A percentile compares a stretch with the other conserved stretches of the same genome.
Evolutionary conservation across 2,888 invertebrate species (phyloP).

Genomic region (Frankliniella fusca): DNA sequence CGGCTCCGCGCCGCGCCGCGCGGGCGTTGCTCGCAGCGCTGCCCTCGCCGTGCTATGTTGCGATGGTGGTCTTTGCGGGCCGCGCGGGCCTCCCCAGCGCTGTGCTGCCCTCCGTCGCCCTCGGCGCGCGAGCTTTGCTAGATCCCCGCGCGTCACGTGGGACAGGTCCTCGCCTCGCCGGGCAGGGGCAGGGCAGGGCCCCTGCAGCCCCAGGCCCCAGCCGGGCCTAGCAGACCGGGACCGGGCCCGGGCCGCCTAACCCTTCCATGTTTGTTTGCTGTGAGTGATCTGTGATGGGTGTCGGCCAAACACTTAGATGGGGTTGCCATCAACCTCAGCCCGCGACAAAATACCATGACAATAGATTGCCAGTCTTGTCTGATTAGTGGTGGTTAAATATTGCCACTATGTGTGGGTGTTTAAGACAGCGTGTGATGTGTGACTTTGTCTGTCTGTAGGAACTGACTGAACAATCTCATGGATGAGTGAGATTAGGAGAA

Average conservation of each 20-base stretch:
- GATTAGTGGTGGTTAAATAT: background rate
- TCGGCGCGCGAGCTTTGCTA: background rate
- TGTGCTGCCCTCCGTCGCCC: background rate
- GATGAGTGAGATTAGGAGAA: conserved; percentile 43
- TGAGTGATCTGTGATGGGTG: conserved; percentile 13
- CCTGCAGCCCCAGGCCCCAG: background rate
- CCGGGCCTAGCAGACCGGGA: background rate
- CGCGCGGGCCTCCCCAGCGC: no score
- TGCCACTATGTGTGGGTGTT: conserved; percentile 15
- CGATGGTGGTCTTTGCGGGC: background rate
- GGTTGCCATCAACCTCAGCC: background rate
- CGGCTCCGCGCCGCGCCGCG: background rate
- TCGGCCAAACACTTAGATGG: background rate
- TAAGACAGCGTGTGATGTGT: background rate
- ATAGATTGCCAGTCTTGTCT: conserved; percentile 9
- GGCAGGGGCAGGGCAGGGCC: background rate
- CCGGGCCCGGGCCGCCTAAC: background rate
- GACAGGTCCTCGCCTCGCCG: background rate
- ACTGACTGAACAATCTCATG: conserved; percentile 38
- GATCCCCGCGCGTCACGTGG: background rate
- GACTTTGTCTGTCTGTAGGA: conserved; percentile 24
- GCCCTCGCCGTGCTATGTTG: conserved; percentile 2
- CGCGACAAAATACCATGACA: background rate
- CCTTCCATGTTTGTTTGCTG: conserved; percentile 4
- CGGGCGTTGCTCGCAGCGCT: background rate